Percentiles rank a stretch among this genome's conserved stretches.
These are phyloP conservation scores for Abrostola triplasia DNA, from an alignment of 2,888 invertebrate genomes.

Conservation along the genomic window DNA sequence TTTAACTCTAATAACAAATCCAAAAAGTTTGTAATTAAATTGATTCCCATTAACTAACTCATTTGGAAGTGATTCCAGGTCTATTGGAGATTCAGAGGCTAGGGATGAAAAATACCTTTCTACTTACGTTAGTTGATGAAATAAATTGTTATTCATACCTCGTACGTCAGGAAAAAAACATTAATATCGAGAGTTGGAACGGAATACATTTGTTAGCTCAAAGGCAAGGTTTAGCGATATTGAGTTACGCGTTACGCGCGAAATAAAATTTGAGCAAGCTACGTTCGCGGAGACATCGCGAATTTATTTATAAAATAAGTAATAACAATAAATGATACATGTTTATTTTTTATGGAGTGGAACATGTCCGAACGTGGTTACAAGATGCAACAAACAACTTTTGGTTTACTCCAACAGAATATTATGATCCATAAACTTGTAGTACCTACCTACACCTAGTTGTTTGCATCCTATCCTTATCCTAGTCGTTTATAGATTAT, in stretches of 20 bases:
- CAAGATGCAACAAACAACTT: background rate
- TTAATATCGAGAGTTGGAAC: conserved; percentile 24
- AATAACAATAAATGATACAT: conserved; percentile 3
- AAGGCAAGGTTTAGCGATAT: conserved; percentile 10
- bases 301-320: conserved; percentile 2
- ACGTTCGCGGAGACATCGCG: background rate
- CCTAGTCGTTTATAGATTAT: too few species aligned
- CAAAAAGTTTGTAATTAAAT: conserved; percentile 35
- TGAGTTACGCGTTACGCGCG: conserved; percentile 1
- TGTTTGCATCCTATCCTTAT: too few species aligned
- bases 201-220: conserved; percentile 23
- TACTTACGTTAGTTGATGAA: conserved; percentile 18
- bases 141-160: conserved; percentile 36
- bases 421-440: background rate
- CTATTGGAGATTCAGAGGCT: conserved; percentile 12
- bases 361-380: background rate
- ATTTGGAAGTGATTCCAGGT: conserved; percentile 34
- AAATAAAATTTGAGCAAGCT: conserved; percentile 16
- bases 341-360: background rate
- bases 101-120: conserved; percentile 30
- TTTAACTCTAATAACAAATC: conserved; percentile 26
- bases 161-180: conserved; percentile 34
- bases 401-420: background rate
- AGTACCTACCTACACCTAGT: too few species aligned
- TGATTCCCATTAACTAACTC: conserved; percentile 28